Evolutionary conservation across 2,888 invertebrate species (phyloP).

Genomic region (Hyppa rectilinea): DNA sequence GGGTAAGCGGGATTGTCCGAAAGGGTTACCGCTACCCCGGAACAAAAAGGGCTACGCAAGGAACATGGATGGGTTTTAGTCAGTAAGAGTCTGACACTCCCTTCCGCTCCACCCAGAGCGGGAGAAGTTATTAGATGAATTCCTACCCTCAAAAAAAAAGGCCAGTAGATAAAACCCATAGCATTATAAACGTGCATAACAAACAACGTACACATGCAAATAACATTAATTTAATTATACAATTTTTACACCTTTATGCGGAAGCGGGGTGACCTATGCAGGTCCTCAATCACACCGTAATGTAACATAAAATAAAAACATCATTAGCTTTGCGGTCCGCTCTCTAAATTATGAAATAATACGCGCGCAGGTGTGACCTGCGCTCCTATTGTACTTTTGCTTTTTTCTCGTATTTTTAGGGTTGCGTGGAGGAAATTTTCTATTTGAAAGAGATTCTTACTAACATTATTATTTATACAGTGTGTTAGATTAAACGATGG

Average conservation of each 20-base stretch:
- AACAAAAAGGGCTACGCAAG: no score
- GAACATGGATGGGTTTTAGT: no score
- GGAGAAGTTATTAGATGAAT: no score
- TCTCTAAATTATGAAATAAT: conserved; percentile 82
- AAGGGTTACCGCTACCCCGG: no score
- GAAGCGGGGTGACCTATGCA: conserved; percentile 56
- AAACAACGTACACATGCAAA: conserved; percentile 39
- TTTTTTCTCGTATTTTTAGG: conserved; percentile 69
- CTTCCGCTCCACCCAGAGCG: no score
- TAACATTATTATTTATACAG: no score
- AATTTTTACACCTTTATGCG: conserved; percentile 55
- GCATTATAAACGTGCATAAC: conserved; percentile 9
- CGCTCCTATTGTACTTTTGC: conserved; percentile 63
- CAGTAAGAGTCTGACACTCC: no score
- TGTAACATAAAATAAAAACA: conserved; percentile 76
- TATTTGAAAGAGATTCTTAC: background rate
- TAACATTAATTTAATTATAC: conserved; percentile 58
- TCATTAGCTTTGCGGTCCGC: conserved; percentile 72
- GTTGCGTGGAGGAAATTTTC: conserved; percentile 35
- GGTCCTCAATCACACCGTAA: conserved; percentile 72
- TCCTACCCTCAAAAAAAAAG: no score
- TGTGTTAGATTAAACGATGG: no score
- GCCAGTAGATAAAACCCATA: background rate
- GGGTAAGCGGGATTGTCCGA: no score
- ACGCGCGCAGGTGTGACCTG: conserved; percentile 78